Evolutionary conservation across 23 tunicate species (phyloP), one percentile per base, ranked within the genome.

Genomic region (Oikopleura dioica): DNA sequence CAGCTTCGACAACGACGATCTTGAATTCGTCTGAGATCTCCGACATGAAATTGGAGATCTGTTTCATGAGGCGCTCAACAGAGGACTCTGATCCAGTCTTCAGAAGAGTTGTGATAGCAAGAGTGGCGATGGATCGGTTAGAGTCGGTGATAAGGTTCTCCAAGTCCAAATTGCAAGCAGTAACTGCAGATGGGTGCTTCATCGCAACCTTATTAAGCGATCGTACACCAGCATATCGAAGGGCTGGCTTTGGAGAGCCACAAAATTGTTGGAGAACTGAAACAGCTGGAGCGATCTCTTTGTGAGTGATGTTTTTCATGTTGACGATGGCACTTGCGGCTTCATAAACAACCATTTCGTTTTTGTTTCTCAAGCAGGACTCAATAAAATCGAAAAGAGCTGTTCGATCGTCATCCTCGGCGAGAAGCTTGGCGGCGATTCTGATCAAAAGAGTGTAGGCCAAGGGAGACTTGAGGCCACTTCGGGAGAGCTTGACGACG

Each of bases 141-240:
- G 82, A 87, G 77, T 91, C 97, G n/a, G 97, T 91, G 78, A 91
- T 91, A 37, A 91, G 51, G 76, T 91, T 91, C 51, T 91, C 97
- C 76, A 91, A 50, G 51, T 91, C 97, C 58, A 91, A 76, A 69
- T 91, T 91, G 78, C 97, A 91, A 26, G 97, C 94, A 29, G 92
- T 91, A 36, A 91, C 97, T 0, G 97, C 97, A 16, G 97, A 91
- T 35, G 97, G 97, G 68, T 91, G 97, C 76, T 91, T 91, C 86
- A 91, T 91, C 1, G 97, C 97, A 37, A 91, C 97, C 82, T 91
- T 91, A 76, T 91, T 91, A n/a, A 91, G 80, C 36, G 92, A 85
- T 63, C 97, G 69, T 16, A 91, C 97, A 36, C 97, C 97, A 78
- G 97, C 97, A 69, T 91, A 91, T 68, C 96, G 85, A 37, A 91